Percentiles rank a stretch among this genome's conserved stretches.
These are phyloP conservation scores for Timema podura DNA, from an alignment of 2,888 invertebrate species.

Conservation along the genomic window DNA sequence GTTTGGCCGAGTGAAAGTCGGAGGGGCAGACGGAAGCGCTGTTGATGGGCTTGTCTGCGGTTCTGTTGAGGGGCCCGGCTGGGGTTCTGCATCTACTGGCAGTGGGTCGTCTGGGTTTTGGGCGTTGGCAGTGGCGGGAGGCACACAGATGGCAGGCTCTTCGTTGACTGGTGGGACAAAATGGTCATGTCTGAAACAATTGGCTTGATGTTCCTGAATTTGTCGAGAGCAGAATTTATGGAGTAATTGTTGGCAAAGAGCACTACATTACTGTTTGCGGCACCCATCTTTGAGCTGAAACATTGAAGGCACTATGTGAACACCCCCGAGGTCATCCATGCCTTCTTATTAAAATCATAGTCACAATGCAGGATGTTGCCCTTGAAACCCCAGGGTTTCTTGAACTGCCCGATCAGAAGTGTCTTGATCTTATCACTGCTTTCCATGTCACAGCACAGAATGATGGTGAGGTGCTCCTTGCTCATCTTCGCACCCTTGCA, in stretches of 20 bases:
- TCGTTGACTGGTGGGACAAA: no score
- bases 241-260: conserved; percentile 13
- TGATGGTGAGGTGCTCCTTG: neutral
- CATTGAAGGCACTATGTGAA: conserved; percentile 11
- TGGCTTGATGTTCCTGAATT: conserved; percentile 15
- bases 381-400: neutral
- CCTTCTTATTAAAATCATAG: no score
- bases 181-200: neutral
- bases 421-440: neutral
- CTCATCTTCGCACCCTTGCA: neutral
- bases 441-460: neutral
- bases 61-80: neutral
- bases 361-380: no score
- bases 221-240: conserved; percentile 2
- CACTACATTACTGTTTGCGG: conserved; percentile 4
- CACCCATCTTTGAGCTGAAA: conserved; percentile 17
- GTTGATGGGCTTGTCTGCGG: no score
- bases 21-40: no score
- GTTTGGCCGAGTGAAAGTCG: no score
- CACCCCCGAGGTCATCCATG: conserved; percentile 5
- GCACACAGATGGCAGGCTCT: neutral
- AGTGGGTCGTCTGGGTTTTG: neutral
- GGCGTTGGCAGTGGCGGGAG: neutral
- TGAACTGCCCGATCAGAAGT: neutral
- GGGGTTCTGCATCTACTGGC: neutral